A percentile compares a stretch with the other conserved stretches of the same genome.
Evolutionary conservation across 2,797 vertebrate species (phyloP).

Genomic region (Ambastaia sidthimunki): DNA sequence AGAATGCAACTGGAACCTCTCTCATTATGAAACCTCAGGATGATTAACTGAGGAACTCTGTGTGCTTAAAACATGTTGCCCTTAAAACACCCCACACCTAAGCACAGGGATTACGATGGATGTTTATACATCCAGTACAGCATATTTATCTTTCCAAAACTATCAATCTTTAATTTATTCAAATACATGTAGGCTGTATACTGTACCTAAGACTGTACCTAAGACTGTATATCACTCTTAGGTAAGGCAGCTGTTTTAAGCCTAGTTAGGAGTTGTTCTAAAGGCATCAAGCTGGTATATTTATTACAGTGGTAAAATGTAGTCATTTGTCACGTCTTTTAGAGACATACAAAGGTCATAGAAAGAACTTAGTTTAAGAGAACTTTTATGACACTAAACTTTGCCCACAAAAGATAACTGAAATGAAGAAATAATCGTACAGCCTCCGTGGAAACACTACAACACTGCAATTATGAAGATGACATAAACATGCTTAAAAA

Average conservation of each 20-base stretch:
- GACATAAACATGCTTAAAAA: conserved; percentile 29
- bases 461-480: conserved; percentile 18
- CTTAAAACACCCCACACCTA: conserved; percentile 58
- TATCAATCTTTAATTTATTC: conserved; percentile 7
- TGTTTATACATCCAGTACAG: conserved; percentile 18
- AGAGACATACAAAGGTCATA: background rate
- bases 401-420: conserved; percentile 24
- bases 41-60: conserved; percentile 80
- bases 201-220: too few relatives aligned
- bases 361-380: too few relatives aligned
- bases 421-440: conserved; percentile 52
- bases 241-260: conserved; percentile 1
- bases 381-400: conserved; percentile 43
- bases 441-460: conserved; percentile 61
- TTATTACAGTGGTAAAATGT: conserved; percentile 6
- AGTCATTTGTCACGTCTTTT: conserved; percentile 28
- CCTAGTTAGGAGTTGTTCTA: background rate
- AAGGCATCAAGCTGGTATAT: background rate
- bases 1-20: conserved; percentile 69
- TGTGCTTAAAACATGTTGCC: conserved; percentile 71
- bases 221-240: background rate
- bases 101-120: conserved; percentile 50
- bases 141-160: conserved; percentile 47
- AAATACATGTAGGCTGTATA: background rate
- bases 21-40: conserved; percentile 77